Evolutionary conservation across 2,888 invertebrate species (phyloP).

Genomic region (Liopterus haemorrhoidalis): DNA sequence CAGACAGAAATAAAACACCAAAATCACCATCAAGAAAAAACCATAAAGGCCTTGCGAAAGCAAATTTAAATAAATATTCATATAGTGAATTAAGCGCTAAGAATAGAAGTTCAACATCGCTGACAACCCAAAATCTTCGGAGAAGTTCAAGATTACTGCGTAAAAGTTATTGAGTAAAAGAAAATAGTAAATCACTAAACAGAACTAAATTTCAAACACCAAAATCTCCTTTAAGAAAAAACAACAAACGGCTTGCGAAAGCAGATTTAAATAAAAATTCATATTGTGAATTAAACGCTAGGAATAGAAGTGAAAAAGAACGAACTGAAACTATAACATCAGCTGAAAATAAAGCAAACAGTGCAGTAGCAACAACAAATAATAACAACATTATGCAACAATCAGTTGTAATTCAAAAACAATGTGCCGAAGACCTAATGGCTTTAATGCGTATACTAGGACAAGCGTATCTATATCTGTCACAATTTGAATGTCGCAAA

Average conservation of each 20-base stretch:
- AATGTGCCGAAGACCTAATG: conserved; percentile 69
- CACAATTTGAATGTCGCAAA: conserved; percentile 77
- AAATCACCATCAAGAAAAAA: no score
- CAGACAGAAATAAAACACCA: no score
- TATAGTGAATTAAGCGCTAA: no score
- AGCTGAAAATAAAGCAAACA: conserved; percentile 49
- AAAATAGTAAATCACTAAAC: conserved; percentile 90
- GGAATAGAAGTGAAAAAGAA: conserved; percentile 55
- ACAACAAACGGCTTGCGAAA: conserved; percentile 75
- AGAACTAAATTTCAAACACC: conserved; percentile 81
- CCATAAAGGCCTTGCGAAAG: no score
- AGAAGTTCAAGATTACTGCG: no score
- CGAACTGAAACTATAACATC: conserved; percentile 62
- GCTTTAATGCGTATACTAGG: conserved; percentile 75
- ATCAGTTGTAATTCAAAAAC: conserved; percentile 44
- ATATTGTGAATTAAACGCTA: conserved; percentile 71
- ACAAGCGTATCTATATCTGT: conserved; percentile 72
- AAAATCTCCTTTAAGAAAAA: conserved; percentile 84
- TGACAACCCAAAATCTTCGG: no score
- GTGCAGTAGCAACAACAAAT: conserved; percentile 40
- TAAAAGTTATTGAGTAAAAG: no score
- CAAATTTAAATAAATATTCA: no score
- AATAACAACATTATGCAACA: conserved; percentile 48
- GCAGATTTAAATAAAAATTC: conserved; percentile 63
- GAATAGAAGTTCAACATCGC: no score